Evolutionary conservation across 2,888 invertebrate genomes (phyloP).

Genomic region (Dendrolimus houi): DNA sequence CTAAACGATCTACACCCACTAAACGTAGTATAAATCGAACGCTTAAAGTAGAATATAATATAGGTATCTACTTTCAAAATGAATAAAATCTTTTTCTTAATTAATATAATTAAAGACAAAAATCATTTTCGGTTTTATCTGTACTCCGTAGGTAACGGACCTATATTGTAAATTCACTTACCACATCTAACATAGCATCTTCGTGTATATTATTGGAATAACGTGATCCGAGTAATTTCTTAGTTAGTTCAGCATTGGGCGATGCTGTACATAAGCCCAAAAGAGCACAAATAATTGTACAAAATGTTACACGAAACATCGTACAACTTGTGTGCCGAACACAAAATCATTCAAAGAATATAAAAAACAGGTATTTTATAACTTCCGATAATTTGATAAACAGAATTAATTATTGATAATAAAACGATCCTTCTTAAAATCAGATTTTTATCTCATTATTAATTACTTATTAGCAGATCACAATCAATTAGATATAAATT

Average conservation of each 20-base stretch:
- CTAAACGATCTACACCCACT: too few species aligned
- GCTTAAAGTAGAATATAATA: too few species aligned
- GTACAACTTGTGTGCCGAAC: slow-evolving; percentile 6
- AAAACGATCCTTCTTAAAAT: neutral
- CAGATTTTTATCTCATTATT: neutral
- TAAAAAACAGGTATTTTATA: neutral
- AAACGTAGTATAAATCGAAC: too few species aligned
- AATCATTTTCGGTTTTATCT: too few species aligned
- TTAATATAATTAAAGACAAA: too few species aligned
- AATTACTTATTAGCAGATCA: neutral
- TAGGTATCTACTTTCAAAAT: too few species aligned
- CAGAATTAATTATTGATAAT: neutral
- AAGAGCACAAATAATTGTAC: slow-evolving; percentile 14
- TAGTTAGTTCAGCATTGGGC: slow-evolving; percentile 31
- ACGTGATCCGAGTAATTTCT: slow-evolving; percentile 25
- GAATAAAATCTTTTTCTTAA: too few species aligned
- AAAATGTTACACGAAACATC: slow-evolving; percentile 17
- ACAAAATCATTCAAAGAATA: neutral
- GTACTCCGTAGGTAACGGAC: too few species aligned
- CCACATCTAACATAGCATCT: slow-evolving; percentile 54
- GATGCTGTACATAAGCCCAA: slow-evolving; percentile 21
- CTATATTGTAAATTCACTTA: slow-evolving; percentile 24
- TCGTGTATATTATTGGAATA: slow-evolving; percentile 44
- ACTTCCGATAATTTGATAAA: neutral
- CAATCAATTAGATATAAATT: neutral